Conservation (phyloP, 2,113 vertebrate genomes). For the Thryonomys swinderianus region DNA sequence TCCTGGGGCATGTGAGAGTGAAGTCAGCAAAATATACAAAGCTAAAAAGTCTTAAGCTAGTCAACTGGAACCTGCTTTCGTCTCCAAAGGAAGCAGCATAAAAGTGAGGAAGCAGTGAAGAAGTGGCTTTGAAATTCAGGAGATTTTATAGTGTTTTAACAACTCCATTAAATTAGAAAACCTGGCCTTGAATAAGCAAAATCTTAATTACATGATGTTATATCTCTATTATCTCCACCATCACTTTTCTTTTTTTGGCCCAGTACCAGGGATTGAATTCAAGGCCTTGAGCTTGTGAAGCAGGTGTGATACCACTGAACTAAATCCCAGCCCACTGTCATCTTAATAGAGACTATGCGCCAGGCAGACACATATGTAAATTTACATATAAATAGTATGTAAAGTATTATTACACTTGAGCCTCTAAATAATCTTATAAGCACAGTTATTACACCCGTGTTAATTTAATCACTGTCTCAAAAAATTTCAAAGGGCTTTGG, state of each 20-base stretch:
- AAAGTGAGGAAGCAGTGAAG: neutral
- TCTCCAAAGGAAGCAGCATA: conserved; percentile 34
- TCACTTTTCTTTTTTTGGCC: no score
- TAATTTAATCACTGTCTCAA: conserved; percentile 13
- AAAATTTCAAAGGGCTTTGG: neutral
- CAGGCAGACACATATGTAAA: neutral
- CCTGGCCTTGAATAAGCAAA: conserved; percentile 17
- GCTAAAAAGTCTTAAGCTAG: neutral
- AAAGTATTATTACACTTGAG: neutral
- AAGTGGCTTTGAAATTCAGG: neutral
- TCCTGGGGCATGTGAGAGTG: neutral
- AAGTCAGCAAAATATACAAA: conserved; percentile 15
- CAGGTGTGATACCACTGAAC: no score
- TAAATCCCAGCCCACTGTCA: neutral
- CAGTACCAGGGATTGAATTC: no score
- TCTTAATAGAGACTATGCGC: neutral
- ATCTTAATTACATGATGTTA: neutral
- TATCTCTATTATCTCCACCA: conserved; percentile 14
- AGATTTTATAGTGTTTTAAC: conserved; percentile 31
- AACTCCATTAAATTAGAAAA: conserved; percentile 48
- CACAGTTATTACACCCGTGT: neutral
- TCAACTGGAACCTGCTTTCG: neutral
- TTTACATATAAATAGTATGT: no score
- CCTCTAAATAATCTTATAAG: neutral
- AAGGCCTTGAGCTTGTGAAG: no score